Evolutionary conservation across 2,797 vertebrate species (phyloP).

Genomic region (Argentina silus): DNA sequence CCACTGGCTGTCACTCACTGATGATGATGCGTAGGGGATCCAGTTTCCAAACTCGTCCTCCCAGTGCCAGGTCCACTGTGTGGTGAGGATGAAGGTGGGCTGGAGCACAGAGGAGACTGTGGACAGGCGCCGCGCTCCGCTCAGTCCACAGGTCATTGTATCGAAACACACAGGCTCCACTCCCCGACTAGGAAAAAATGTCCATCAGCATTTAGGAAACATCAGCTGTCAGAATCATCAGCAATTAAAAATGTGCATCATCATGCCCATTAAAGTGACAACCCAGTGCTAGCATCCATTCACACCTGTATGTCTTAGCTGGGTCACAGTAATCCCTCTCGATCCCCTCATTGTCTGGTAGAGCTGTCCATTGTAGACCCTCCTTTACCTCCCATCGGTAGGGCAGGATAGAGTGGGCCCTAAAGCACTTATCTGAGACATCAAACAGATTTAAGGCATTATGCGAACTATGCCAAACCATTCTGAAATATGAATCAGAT

Average conservation of each 20-base stretch:
- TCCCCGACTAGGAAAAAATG: constrained; percentile 39
- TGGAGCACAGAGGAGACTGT: constrained; percentile 63
- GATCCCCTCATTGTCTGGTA: constrained; percentile 64
- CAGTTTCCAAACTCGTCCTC: constrained; percentile 71
- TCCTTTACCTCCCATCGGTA: constrained; percentile 74
- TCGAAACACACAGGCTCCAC: constrained; percentile 65
- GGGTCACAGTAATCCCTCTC: constrained; percentile 78
- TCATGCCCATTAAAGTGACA: neutral
- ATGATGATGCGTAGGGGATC: constrained; percentile 62
- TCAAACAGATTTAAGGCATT: neutral
- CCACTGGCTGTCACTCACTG: constrained; percentile 62
- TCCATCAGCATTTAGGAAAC: neutral
- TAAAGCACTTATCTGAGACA: constrained; percentile 65
- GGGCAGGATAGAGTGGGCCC: constrained; percentile 70
- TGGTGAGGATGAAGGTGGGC: constrained; percentile 73
- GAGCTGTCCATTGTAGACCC: constrained; percentile 52
- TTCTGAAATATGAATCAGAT: neutral
- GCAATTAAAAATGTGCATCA: neutral
- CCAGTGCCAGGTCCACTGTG: constrained; percentile 80
- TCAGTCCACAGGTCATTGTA: constrained; percentile 62
- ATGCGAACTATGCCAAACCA: neutral
- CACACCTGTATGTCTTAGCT: constrained; percentile 68
- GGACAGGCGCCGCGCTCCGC: constrained; percentile 66
- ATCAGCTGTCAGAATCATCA: neutral
- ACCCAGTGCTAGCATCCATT: neutral